Evolutionary conservation across 2,797 vertebrate species (phyloP).

Genomic region (Leptatherina wallacei): DNA sequence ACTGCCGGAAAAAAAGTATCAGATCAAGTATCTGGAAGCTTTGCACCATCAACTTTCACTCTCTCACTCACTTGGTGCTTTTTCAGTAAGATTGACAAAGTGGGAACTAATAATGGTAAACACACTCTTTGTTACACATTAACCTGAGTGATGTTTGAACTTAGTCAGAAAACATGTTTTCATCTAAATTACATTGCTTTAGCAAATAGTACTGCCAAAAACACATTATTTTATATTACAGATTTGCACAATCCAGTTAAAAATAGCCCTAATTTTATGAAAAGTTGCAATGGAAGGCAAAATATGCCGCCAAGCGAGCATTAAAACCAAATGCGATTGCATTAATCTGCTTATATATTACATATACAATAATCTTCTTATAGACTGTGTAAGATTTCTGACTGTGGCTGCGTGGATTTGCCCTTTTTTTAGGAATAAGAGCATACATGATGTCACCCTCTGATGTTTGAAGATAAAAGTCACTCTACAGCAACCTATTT

Average conservation of each 20-base stretch:
- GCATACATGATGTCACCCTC: neutral
- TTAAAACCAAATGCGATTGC: slow-evolving; percentile 10
- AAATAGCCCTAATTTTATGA: neutral
- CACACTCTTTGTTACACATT: too few relatives aligned
- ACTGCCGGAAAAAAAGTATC: neutral
- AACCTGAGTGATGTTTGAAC: too few relatives aligned
- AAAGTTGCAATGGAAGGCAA: neutral
- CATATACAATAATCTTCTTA: slow-evolving; percentile 20
- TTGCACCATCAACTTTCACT: too few relatives aligned
- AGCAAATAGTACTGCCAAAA: neutral
- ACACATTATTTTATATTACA: neutral
- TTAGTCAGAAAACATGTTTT: too few relatives aligned
- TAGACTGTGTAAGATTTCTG: neutral
- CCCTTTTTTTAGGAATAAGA: too few relatives aligned
- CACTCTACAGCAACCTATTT: too few relatives aligned
- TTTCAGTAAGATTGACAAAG: too few relatives aligned
- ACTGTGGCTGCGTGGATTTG: slow-evolving; percentile 1
- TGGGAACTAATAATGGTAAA: too few relatives aligned
- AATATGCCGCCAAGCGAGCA: neutral
- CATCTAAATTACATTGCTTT: too few relatives aligned
- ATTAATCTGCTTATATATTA: slow-evolving; percentile 12
- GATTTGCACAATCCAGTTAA: neutral
- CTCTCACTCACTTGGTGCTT: too few relatives aligned
- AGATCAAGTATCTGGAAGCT: neutral
- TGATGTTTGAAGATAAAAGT: neutral